Conservation (phyloP, 2,797 vertebrate species). For the Phrynocephalus guinanensis region DNA sequence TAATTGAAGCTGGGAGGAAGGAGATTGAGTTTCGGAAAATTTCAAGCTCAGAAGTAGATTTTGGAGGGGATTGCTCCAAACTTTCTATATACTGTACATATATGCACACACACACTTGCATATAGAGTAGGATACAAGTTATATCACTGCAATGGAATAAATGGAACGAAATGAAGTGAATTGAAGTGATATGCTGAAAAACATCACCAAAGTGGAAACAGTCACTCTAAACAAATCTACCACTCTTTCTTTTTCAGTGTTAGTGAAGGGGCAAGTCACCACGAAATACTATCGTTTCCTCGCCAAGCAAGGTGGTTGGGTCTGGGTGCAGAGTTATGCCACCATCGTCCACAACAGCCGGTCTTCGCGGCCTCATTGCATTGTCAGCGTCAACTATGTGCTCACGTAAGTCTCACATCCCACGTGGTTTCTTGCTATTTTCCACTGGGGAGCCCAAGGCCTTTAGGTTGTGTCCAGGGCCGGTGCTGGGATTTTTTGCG, state of each 20-base stretch:
- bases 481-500: too few species aligned
- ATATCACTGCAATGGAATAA: neutral
- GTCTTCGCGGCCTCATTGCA: conserved; percentile 95
- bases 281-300: conserved; percentile 97
- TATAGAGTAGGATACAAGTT: neutral
- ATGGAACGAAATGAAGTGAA: neutral
- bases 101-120: neutral
- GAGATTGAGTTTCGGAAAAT: too few species aligned
- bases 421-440: neutral
- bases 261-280: conserved; percentile 98
- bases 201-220: neutral
- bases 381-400: conserved; percentile 98
- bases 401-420: conserved; percentile 89
- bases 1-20: neutral
- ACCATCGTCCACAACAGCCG: conserved; percentile 98
- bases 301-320: conserved; percentile 97
- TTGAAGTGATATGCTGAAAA: neutral
- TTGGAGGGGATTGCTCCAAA: neutral
- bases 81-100: neutral
- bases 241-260: conserved; percentile 80
- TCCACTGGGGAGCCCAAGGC: too few species aligned
- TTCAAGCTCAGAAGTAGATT: neutral
- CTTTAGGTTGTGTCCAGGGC: neutral
- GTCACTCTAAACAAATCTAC: neutral
- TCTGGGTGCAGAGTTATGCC: conserved; percentile 98